These are phyloP conservation scores for Vicugna pacos DNA, from an alignment of 2,113 vertebrate species.

Conservation along the genomic window DNA sequence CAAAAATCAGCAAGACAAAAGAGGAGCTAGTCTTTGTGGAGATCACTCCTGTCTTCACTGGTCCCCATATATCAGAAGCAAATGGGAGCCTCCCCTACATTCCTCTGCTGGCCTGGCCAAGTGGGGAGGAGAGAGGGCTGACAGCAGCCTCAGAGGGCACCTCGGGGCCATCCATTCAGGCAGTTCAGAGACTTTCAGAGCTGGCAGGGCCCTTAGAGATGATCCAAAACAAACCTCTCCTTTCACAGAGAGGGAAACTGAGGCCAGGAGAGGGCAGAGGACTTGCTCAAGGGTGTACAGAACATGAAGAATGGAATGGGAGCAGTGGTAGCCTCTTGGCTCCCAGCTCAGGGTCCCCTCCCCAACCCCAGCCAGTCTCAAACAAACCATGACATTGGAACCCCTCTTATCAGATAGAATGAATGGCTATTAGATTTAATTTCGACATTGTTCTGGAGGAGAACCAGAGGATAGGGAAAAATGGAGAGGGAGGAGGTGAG, in stretches of 20 bases:
- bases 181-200: neutral
- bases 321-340: neutral
- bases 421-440: slow-evolving; percentile 3
- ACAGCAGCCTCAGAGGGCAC: neutral
- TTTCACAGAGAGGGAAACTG: neutral
- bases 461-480: neutral
- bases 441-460: neutral
- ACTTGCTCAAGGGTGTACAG: neutral
- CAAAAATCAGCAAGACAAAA: neutral
- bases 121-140: neutral
- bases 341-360: neutral
- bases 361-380: neutral
- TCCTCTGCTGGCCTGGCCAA: neutral
- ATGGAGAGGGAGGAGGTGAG: too few species aligned
- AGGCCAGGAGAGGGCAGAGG: neutral
- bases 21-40: fast-evolving
- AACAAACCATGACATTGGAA: neutral
- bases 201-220: neutral
- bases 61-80: neutral
- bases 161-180: neutral
- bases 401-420: neutral
- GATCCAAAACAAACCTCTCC: neutral
- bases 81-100: neutral
- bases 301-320: fast-evolving
- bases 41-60: neutral